phyloP scores from a whole-genome alignment of 2,113 vertebrate genomes.

The Triplophysa rosa region DNA sequence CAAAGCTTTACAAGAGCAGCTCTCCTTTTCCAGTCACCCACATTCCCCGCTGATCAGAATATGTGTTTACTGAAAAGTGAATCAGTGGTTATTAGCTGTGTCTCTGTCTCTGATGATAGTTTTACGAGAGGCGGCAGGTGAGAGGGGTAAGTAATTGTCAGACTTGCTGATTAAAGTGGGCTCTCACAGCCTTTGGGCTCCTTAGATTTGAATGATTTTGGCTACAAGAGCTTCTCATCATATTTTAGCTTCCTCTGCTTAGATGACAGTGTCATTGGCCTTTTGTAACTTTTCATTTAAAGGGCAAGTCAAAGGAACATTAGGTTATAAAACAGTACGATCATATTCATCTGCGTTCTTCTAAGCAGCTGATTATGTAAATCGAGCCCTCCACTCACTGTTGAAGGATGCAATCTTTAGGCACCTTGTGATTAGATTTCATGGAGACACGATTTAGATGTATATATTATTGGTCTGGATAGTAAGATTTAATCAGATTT shows the following conservation, averaged over 20 bases:
- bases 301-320: conserved; percentile 13
- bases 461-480: too few relatives aligned
- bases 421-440: too few relatives aligned
- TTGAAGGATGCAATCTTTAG: too few relatives aligned
- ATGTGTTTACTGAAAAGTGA: conserved; percentile 19
- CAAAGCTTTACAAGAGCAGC: conserved; percentile 14
- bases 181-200: neutral
- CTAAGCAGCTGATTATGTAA: conserved; percentile 9
- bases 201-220: conserved; percentile 14
- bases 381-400: neutral
- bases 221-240: neutral
- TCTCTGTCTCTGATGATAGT: conserved; percentile 12
- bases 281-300: conserved; percentile 40
- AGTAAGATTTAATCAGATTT: too few relatives aligned
- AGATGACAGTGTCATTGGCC: conserved; percentile 31
- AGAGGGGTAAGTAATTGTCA: conserved; percentile 37
- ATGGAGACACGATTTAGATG: too few relatives aligned
- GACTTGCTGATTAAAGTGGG: conserved; percentile 33
- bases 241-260: neutral
- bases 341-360: neutral
- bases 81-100: conserved; percentile 23
- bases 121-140: conserved; percentile 21
- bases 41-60: conserved; percentile 12
- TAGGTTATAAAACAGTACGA: conserved; percentile 28
- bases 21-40: conserved; percentile 7